Evolutionary conservation across 2,888 invertebrate genomes (phyloP).

Genomic region (Heliconius hortense): DNA sequence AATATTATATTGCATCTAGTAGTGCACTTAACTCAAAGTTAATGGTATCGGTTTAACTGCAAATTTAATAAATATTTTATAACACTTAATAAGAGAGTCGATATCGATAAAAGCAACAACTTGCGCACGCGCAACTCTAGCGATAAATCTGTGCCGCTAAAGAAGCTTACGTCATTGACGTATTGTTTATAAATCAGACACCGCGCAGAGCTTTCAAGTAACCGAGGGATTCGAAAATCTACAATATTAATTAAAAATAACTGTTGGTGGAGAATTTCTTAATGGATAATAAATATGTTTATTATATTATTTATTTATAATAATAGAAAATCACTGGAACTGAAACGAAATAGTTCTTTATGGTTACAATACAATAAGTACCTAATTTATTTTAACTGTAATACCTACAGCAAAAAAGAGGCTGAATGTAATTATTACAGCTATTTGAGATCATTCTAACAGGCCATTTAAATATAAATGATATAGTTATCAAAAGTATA

Average conservation of each 20-base stretch:
- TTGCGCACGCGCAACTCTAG: conserved; percentile 58
- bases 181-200: conserved; percentile 80
- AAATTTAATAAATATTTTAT: not conserved
- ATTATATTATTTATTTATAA: conserved; percentile 3
- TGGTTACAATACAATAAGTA: not conserved
- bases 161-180: conserved; percentile 81
- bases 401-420: not conserved
- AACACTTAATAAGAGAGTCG: conserved; percentile 43
- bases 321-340: conserved; percentile 4
- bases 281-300: conserved; percentile 19
- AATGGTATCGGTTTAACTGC: too few species aligned
- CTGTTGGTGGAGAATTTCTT: not conserved
- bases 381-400: not conserved
- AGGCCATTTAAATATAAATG: not conserved
- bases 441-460: not conserved
- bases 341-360: not conserved
- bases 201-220: conserved; percentile 49
- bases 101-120: conserved; percentile 42
- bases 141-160: conserved; percentile 79
- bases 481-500: not conserved
- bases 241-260: conserved; percentile 21
- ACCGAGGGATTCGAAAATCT: conserved; percentile 30
- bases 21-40: too few species aligned
- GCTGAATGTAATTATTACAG: not conserved
- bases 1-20: too few species aligned